A percentile compares a stretch with the other conserved stretches of the same genome.
These are phyloP conservation scores for Ptiloglossa arizonensis DNA, from an alignment of 1,140 invertebrate genomes.

Conservation along the genomic window DNA sequence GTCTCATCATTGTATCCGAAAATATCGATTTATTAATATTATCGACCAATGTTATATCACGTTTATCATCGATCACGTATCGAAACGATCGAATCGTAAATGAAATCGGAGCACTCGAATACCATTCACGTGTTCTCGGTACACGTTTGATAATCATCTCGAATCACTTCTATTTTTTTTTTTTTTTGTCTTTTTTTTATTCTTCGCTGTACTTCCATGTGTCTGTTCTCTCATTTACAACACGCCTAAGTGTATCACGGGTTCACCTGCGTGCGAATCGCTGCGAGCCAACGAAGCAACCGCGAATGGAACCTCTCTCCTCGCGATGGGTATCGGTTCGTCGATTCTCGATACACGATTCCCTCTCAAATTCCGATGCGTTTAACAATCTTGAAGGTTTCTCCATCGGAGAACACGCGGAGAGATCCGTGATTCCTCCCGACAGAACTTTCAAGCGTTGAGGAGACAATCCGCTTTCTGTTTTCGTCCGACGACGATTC, in stretches of 20 bases:
- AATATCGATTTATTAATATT: too few species aligned
- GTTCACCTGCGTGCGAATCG: conserved; percentile 72
- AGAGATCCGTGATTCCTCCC: not conserved
- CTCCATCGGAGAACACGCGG: not conserved
- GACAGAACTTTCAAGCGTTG: not conserved
- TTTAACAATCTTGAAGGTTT: conserved; percentile 2
- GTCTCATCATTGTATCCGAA: too few species aligned
- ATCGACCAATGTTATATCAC: too few species aligned
- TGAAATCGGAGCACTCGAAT: not conserved
- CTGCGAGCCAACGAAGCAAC: conserved; percentile 75
- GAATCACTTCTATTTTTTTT: conserved; percentile 40
- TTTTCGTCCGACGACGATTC: too few species aligned
- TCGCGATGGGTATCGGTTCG: conserved; percentile 18
- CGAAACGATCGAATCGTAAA: too few species aligned
- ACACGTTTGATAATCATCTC: not conserved
- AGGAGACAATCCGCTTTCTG: too few species aligned
- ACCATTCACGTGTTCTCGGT: not conserved
- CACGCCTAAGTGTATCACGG: conserved; percentile 1
- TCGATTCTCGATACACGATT: conserved; percentile 16
- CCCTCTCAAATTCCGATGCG: not conserved
- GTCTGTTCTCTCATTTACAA: conserved; percentile 42
- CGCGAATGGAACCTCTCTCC: conserved; percentile 4
- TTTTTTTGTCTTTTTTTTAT: conserved; percentile 16
- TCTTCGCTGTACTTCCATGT: conserved; percentile 14
- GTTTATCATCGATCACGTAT: too few species aligned